Evolutionary conservation across 2,797 vertebrate species (phyloP).

Genomic region (Diglossa cyanea): DNA sequence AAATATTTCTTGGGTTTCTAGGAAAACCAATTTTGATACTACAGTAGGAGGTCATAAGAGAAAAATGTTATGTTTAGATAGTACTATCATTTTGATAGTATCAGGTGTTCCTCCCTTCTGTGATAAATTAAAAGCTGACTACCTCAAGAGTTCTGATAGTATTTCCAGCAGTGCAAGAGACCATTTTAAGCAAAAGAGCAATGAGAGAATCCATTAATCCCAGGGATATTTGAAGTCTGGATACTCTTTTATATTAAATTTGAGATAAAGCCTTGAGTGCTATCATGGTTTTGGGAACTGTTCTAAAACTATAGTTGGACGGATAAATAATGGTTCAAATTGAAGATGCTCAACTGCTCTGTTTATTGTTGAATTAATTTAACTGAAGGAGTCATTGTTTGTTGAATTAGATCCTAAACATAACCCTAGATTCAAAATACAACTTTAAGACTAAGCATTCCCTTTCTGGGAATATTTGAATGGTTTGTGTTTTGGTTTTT

Average conservation of each 20-base stretch:
- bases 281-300: neutral
- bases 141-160: conserved; percentile 36
- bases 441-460: neutral
- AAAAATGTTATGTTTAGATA: conserved; percentile 51
- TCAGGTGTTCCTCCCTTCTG: conserved; percentile 43
- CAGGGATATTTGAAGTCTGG: conserved; percentile 10
- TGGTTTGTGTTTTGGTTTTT: neutral
- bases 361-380: conserved; percentile 21
- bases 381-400: neutral
- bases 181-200: conserved; percentile 45
- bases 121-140: conserved; percentile 63
- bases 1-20: conserved; percentile 46
- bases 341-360: neutral
- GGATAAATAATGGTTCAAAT: neutral
- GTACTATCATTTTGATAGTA: conserved; percentile 58
- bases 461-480: neutral
- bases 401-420: neutral
- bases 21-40: conserved; percentile 61
- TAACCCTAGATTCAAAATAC: neutral
- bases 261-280: conserved; percentile 16
- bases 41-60: conserved; percentile 56
- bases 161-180: conserved; percentile 47
- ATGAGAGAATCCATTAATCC: conserved; percentile 39
- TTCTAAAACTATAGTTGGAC: neutral
- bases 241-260: conserved; percentile 15